Evolutionary conservation across 2,888 invertebrate genomes (phyloP).

Genomic region (Volucella inanis): DNA sequence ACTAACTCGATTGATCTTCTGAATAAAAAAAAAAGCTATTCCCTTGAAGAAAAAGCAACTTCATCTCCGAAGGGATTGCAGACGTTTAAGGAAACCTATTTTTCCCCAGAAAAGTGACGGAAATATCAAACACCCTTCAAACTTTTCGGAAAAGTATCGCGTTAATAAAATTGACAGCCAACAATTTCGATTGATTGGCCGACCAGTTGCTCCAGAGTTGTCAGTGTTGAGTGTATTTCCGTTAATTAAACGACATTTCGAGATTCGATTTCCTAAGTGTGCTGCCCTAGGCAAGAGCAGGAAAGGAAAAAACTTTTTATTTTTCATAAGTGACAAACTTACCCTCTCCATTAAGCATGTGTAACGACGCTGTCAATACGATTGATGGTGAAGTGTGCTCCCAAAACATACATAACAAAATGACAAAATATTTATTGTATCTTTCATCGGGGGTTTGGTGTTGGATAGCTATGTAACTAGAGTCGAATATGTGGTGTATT

Average conservation of each 20-base stretch:
- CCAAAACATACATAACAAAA: constrained; percentile 11
- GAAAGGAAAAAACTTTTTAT: constrained; percentile 11
- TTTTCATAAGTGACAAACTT: constrained; percentile 22
- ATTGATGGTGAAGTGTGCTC: constrained; percentile 1
- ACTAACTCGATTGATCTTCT: constrained; percentile 52
- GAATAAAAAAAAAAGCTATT: constrained; percentile 6
- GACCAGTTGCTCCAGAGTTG: constrained; percentile 22
- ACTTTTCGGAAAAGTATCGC: constrained; percentile 17
- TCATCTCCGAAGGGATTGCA: not conserved
- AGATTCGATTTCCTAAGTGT: constrained; percentile 8
- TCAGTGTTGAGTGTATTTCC: constrained; percentile 40
- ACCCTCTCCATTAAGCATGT: not conserved
- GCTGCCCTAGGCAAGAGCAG: not conserved
- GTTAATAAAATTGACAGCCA: constrained; percentile 39
- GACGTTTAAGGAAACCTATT: not conserved
- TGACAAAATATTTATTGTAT: constrained; percentile 30
- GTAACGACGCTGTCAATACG: constrained; percentile 24
- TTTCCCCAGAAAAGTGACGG: not conserved
- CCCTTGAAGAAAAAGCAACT: constrained; percentile 17
- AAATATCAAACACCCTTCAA: constrained; percentile 7
- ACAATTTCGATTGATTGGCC: constrained; percentile 40
- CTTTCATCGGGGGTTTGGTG: constrained; percentile 37
- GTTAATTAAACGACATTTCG: constrained; percentile 49
- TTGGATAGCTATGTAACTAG: not conserved
- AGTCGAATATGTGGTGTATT: no score